These are phyloP conservation scores for Calameuta pallipes DNA, from an alignment of 2,888 invertebrate species.

Conservation along the genomic window DNA sequence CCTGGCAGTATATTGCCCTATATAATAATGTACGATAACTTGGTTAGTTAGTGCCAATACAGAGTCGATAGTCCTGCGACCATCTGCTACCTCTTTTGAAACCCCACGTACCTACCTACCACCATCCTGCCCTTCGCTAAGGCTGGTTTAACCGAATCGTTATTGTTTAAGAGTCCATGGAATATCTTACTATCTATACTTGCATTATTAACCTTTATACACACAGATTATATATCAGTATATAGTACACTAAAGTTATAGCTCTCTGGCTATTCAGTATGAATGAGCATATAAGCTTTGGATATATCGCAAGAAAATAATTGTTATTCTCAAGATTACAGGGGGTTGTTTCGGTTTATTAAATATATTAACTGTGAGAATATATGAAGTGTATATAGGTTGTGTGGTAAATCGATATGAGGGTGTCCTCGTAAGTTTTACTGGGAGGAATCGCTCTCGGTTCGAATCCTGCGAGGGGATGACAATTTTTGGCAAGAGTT, in stretches of 20 bases:
- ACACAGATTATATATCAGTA: background rate
- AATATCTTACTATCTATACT: background rate
- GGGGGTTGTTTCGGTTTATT: background rate
- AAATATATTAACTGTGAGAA: background rate
- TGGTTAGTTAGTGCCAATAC: constrained; percentile 55
- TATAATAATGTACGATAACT: constrained; percentile 59
- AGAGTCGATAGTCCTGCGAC: constrained; percentile 56
- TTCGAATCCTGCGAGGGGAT: background rate
- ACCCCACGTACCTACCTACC: background rate
- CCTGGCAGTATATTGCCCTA: constrained; percentile 32
- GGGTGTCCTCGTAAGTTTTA: background rate
- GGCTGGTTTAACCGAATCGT: background rate
- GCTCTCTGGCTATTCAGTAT: background rate
- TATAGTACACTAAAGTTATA: background rate
- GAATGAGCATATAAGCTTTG: background rate
- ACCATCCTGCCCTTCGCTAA: background rate
- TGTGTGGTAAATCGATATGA: background rate
- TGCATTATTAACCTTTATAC: background rate
- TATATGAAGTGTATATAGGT: background rate
- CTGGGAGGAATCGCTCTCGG: background rate
- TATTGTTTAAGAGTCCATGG: background rate
- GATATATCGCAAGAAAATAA: background rate
- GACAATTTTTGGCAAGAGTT: background rate
- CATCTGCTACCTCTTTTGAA: constrained; percentile 51
- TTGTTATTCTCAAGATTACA: background rate